Base-by-base conservation (phyloP, 1,140 invertebrate genomes). In the Plodia interpunctella region DNA sequence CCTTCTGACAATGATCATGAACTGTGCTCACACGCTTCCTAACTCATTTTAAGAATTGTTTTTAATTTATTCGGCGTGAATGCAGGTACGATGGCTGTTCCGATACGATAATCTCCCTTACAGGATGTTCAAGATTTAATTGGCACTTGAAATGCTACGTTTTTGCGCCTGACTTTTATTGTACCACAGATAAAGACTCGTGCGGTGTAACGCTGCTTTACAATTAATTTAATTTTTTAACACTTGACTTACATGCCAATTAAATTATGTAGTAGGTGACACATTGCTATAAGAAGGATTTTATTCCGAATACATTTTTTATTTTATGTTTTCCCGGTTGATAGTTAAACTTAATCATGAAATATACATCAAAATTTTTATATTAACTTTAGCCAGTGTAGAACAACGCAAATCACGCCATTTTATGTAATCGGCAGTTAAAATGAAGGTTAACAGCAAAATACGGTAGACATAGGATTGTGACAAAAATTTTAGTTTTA, bases 31-130 rank as follows among this genome's bases (percentile, higher is more conserved):
- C 50, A 53, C 56, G 60, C 65, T 70, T 77, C 76, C 75, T 81
- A 79, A 81, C 79, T 83, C 78, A 83, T 87, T 86, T 83, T 78
- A 83, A 81, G 19, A 79, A 72, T 72, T 71, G 64, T 85, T 83
- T 85, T 85, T 83, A 87, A 87, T 85, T 83, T 87, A 87, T 85
- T 83, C 82, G 70, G 75, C 72, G 77, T 74, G 81, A 82, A 76
- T 82, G 82, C 77, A 72, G 67, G 70, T 63, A 72, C 65, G 83
- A 85, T 83, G 74, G 69, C 77, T 85, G 82, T 87, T 71, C 67
- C 75, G 82, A 87, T 87, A 84, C 78, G 81, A 85, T 87, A 83
- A 87, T 87, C 76, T 85, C 67, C 74, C 78, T 84, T 87, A 87
- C 82, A 87, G 84, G 76, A 83, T 87, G 84, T 87, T 83, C 76